Conservation (phyloP, 2,797 vertebrate species). For the Acanthopagrus latus region DNA sequence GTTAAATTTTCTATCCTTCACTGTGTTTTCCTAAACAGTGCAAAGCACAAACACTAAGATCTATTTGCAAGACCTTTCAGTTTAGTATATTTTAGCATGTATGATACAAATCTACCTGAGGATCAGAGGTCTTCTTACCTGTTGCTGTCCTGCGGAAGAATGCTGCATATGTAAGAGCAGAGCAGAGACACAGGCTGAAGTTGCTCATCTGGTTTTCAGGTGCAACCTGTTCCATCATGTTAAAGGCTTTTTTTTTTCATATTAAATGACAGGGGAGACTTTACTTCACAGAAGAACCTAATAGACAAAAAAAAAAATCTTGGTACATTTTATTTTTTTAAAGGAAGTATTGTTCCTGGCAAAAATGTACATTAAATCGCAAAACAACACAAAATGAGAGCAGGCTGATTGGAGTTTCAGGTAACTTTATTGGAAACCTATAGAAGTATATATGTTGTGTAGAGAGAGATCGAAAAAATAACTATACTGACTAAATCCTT, state of each 20-base stretch:
- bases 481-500: not conserved
- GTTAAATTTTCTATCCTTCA: not conserved
- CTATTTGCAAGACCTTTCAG: not conserved
- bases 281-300: not conserved
- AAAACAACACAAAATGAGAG: not conserved
- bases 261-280: not conserved
- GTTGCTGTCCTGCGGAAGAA: slow-evolving; percentile 13
- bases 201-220: slow-evolving; percentile 11
- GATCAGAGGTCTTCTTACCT: slow-evolving; percentile 27
- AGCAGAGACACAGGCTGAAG: slow-evolving; percentile 15
- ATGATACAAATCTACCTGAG: not conserved
- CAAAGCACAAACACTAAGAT: not conserved
- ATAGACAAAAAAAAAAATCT: not conserved
- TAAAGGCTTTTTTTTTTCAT: not conserved
- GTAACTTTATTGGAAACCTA: not conserved
- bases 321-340: not conserved
- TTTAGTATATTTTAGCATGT: not conserved
- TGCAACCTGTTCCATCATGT: not conserved
- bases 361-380: not conserved
- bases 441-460: not conserved
- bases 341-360: not conserved
- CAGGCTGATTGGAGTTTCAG: not conserved
- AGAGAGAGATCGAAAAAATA: not conserved
- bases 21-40: not conserved
- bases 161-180: not conserved